Percentiles rank a stretch among this genome's conserved stretches.
These are phyloP conservation scores for Cheilosia grossa DNA, from an alignment of 2,888 invertebrate species.

Conservation along the genomic window DNA sequence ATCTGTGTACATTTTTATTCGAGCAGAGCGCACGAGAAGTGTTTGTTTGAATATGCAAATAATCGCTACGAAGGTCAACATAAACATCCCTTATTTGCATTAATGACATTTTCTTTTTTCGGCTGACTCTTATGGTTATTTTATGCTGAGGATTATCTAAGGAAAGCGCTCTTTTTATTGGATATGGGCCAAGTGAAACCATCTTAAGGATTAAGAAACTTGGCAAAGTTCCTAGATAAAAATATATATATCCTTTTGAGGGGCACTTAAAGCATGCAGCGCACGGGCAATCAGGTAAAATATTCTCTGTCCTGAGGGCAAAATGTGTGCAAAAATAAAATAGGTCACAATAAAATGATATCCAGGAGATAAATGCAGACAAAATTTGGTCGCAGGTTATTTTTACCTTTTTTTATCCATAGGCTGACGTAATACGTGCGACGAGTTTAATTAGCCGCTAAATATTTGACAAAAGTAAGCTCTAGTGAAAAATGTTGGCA, in stretches of 20 bases:
- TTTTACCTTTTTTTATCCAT: slow-evolving; percentile 11
- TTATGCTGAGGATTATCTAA: slow-evolving; percentile 31
- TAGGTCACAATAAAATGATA: slow-evolving; percentile 40
- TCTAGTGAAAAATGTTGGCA: not conserved
- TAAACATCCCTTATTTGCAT: slow-evolving; percentile 37
- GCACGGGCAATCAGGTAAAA: slow-evolving; percentile 57
- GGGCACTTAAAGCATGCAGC: slow-evolving; percentile 20
- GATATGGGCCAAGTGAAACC: slow-evolving; percentile 34
- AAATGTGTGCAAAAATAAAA: slow-evolving; percentile 27
- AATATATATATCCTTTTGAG: slow-evolving; percentile 20
- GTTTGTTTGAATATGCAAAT: slow-evolving; percentile 49
- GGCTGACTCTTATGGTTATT: slow-evolving; percentile 11
- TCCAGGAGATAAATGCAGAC: slow-evolving; percentile 34
- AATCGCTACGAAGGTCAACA: slow-evolving; percentile 27
- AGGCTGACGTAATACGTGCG: slow-evolving; percentile 56
- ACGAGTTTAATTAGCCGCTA: slow-evolving; percentile 47
- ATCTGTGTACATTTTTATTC: slow-evolving; percentile 41
- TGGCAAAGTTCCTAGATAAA: slow-evolving; percentile 48
- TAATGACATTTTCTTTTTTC: slow-evolving; percentile 48
- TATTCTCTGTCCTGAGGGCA: slow-evolving; percentile 11
- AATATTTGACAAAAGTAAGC: slow-evolving; percentile 15
- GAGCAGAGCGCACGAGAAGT: not conserved
- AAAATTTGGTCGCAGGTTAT: slow-evolving; percentile 22
- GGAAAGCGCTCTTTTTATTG: slow-evolving; percentile 11
- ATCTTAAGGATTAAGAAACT: slow-evolving; percentile 34